Percentiles rank a stretch among this genome's conserved stretches.
Evolutionary conservation across 2,888 invertebrate species (phyloP).

Genomic region (Coleophora deauratella): DNA sequence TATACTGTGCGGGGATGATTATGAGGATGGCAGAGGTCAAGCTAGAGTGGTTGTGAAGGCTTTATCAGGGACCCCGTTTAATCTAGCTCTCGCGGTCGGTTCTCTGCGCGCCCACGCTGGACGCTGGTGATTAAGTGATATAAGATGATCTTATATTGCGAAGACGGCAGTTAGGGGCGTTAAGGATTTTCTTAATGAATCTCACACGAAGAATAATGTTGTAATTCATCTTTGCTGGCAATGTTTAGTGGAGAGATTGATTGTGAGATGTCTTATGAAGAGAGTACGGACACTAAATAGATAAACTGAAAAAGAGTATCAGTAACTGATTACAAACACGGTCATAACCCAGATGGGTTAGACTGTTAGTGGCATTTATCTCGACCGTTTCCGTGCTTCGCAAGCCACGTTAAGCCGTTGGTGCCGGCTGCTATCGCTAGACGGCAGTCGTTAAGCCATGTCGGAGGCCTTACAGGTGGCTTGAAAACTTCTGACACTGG

Average conservation of each 20-base stretch:
- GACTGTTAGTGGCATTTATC: no score
- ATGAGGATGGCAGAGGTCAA: conserved; percentile 24
- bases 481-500: no score
- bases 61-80: conserved; percentile 62
- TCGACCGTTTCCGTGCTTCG: no score
- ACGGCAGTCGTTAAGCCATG: no score
- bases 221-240: conserved; percentile 20
- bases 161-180: conserved; percentile 34
- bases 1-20: no score
- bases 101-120: conserved; percentile 42
- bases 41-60: conserved; percentile 34
- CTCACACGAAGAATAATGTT: conserved; percentile 33
- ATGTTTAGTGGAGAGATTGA: neutral
- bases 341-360: no score
- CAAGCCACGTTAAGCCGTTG: no score
- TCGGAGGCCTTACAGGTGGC: no score
- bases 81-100: conserved; percentile 64
- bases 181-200: conserved; percentile 34
- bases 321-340: no score
- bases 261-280: neutral
- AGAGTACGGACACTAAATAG: no score
- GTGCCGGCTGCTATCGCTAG: no score
- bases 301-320: no score
- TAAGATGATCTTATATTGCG: conserved; percentile 46
- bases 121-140: conserved; percentile 50